phyloP scores from a whole-genome alignment of 2,888 invertebrate genomes.

The Holacanthella duospinosa region DNA sequence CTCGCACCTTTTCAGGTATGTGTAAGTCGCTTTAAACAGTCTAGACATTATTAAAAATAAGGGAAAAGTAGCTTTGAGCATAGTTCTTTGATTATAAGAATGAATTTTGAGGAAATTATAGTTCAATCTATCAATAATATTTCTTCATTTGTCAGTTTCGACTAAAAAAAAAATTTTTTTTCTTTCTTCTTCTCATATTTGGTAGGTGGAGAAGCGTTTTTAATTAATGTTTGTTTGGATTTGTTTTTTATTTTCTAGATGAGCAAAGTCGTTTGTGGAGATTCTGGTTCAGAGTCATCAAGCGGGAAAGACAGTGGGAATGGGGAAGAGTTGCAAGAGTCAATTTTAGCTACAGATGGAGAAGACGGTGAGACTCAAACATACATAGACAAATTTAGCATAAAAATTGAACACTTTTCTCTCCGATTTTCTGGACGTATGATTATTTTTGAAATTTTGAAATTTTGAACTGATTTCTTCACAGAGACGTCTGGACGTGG shows the following conservation, averaged over 20 bases:
- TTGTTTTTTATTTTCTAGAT: background rate
- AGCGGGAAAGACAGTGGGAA: constrained; percentile 71
- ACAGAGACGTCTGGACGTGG: background rate
- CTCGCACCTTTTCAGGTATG: background rate
- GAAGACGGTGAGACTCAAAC: constrained; percentile 24
- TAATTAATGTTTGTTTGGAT: too few species aligned
- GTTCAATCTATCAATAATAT: background rate
- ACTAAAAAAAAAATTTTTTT: too few species aligned
- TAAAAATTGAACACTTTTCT: too few species aligned
- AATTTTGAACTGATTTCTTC: background rate
- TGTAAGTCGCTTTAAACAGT: background rate
- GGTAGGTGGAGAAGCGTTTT: too few species aligned
- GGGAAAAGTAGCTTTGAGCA: too few species aligned
- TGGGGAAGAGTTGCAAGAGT: constrained; percentile 49
- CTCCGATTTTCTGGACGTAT: background rate
- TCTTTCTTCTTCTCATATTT: background rate
- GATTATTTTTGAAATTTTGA: background rate
- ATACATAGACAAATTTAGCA: background rate
- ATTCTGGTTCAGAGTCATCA: constrained; percentile 53
- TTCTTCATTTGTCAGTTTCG: background rate
- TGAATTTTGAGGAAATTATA: too few species aligned
- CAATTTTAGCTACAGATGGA: constrained; percentile 22
- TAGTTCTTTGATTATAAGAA: too few species aligned
- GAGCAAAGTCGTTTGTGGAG: constrained; percentile 17
- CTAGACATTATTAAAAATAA: too few species aligned